Evolutionary conservation across 2,888 invertebrate species (phyloP), one percentile per base, ranked within the genome.

Genomic region (Desoria tigrina): DNA sequence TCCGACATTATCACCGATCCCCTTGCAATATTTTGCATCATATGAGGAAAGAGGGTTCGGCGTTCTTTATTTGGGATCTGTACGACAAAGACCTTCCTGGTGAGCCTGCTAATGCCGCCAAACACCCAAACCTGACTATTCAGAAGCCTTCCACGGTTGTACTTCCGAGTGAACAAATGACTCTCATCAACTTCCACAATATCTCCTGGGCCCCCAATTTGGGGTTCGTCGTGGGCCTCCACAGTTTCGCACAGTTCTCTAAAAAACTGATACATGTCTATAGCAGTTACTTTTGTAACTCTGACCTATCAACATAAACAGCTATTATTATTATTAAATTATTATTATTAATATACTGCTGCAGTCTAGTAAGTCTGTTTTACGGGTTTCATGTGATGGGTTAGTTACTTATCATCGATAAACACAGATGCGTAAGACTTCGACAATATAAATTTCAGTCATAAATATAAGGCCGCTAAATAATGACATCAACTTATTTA

Each of bases 121-220:
- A 62, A 62, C 4, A 66, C 63, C 66, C 62, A 66, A 1, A 65
- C 1, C 16, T 51, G 9, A n/a, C 51, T 27, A 24, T 37, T 27
- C 27, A 65, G 7, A 18, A 2, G 1, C 21, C 68, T 2, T 3
- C 68, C 65, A 16, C 56, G 2, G 27, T 62, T 26, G 32, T 68
- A 65, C 26, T 68, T 68, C 42, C 56, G 42, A 1, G 26, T 60
- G 28, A 50, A 64, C 1, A 67, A 32, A 21, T 55, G 58, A 2
- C 54, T 42, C 27, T 67, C 67, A 37, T 67, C 67, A 2, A 42
- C 28, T 23, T 67, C 63, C 2, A 63, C 63, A 11, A 63, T 37
- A 23, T 57, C 63, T 21, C 55, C 61, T 1, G 14, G 28, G 18
- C 56, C 56, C 1, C 63, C 63, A 4, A 61, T 61, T 53, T 39